These are phyloP conservation scores for Drosophila athabasca DNA, from an alignment of 1,140 invertebrate genomes.

Conservation along the genomic window DNA sequence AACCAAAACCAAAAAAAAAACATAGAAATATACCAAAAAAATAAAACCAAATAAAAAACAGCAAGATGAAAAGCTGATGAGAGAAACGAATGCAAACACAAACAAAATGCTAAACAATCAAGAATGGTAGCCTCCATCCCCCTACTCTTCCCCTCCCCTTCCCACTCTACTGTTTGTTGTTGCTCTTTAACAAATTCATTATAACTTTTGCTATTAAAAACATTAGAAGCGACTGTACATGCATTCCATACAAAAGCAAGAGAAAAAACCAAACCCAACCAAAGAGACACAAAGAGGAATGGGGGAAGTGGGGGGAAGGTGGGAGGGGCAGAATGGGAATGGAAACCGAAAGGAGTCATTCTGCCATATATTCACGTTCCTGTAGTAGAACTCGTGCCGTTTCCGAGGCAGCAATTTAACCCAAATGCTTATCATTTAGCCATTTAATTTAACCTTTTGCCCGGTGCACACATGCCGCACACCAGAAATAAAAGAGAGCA, in stretches of 20 bases:
- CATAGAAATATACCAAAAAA: conserved; percentile 56
- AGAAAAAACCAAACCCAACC: background rate
- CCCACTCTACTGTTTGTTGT: conserved; percentile 20
- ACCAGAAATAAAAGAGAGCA: conserved; percentile 31
- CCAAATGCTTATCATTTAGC: conserved; percentile 82
- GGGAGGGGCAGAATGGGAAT: background rate
- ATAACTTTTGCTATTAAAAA: conserved; percentile 82
- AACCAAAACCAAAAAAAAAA: conserved; percentile 58
- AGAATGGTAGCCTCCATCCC: no score
- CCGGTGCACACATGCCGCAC: conserved; percentile 34
- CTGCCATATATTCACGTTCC: conserved; percentile 35
- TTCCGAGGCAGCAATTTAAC: conserved; percentile 68
- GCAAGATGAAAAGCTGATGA: background rate
- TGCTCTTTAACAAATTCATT: conserved; percentile 79
- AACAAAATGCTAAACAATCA: conserved; percentile 48
- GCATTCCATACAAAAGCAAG: conserved; percentile 27
- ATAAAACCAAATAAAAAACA: conserved; percentile 21
- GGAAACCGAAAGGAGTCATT: conserved; percentile 5
- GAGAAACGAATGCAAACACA: conserved; percentile 25
- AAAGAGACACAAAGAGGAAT: background rate
- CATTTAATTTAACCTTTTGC: conserved; percentile 82
- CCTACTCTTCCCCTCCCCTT: no score
- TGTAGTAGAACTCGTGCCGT: background rate
- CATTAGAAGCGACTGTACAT: conserved; percentile 72
- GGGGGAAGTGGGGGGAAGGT: background rate